phyloP scores from a whole-genome alignment of 2,888 invertebrate genomes.

The Tricholauxania praeusta region DNA sequence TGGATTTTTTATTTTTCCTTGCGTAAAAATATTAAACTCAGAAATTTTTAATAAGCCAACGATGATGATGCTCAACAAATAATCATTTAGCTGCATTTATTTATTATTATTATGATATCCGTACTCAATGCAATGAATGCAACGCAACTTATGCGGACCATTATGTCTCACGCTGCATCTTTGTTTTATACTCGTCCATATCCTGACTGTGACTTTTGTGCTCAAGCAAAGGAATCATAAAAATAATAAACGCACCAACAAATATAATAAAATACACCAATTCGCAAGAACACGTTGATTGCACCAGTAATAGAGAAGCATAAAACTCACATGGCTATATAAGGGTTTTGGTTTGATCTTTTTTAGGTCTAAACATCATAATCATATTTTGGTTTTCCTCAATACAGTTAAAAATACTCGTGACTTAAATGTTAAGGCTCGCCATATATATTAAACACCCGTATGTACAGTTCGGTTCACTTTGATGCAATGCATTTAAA shows the following conservation, averaged over 20 bases:
- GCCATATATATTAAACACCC: background rate
- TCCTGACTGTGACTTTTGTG: too few species aligned
- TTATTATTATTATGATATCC: slow-evolving; percentile 51
- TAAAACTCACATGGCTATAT: background rate
- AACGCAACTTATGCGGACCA: background rate
- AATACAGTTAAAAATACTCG: slow-evolving; percentile 46
- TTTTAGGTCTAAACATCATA: slow-evolving; percentile 42
- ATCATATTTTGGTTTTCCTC: slow-evolving; percentile 52
- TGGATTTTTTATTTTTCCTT: slow-evolving; percentile 26
- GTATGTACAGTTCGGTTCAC: too few species aligned
- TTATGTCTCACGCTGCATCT: too few species aligned
- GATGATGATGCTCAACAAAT: slow-evolving; percentile 28
- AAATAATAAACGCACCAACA: too few species aligned
- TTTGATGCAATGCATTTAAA: too few species aligned
- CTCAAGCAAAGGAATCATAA: too few species aligned
- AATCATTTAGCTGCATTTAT: slow-evolving; percentile 51
- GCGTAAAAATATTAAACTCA: slow-evolving; percentile 31
- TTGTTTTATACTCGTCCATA: too few species aligned
- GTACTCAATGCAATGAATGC: slow-evolving; percentile 19
- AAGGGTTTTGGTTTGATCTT: slow-evolving; percentile 3
- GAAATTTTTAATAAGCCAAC: slow-evolving; percentile 22
- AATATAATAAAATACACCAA: too few species aligned
- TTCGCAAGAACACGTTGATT: too few species aligned
- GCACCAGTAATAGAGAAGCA: too few species aligned
- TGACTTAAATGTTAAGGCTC: background rate